Evolutionary conservation across 2,797 vertebrate species (phyloP).

Genomic region (Momotus momota): DNA sequence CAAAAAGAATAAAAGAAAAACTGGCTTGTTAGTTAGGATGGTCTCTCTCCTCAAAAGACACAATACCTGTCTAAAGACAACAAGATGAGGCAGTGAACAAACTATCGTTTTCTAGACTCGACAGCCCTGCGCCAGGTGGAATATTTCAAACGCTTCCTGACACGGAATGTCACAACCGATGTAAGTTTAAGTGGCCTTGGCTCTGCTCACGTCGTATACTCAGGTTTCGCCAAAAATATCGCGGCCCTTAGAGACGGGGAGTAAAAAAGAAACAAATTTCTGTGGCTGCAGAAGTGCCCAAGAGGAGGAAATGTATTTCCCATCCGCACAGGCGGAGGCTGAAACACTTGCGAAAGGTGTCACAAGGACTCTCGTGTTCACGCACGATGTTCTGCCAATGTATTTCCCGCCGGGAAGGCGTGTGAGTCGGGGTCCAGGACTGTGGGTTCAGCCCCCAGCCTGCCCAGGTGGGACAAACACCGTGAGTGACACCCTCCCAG

Average conservation of each 20-base stretch:
- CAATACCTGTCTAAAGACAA: slow-evolving; percentile 65
- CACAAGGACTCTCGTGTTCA: neutral
- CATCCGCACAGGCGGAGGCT: accelerated
- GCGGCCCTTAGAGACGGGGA: neutral
- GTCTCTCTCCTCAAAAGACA: slow-evolving; percentile 53
- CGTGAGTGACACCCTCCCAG: neutral
- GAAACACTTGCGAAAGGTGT: neutral
- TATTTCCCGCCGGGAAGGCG: neutral
- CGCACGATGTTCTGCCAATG: neutral
- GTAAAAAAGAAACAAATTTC: neutral
- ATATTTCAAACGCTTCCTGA: slow-evolving; percentile 67
- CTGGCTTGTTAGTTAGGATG: slow-evolving; percentile 64
- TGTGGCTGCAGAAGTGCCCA: neutral
- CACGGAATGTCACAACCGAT: slow-evolving; percentile 68
- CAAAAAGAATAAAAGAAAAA: slow-evolving; percentile 57
- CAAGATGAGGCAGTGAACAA: slow-evolving; percentile 69
- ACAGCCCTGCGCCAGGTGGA: slow-evolving; percentile 67
- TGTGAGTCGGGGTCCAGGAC: neutral
- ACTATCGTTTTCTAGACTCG: slow-evolving; percentile 68
- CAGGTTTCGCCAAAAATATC: slow-evolving; percentile 11
- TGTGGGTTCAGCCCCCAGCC: neutral
- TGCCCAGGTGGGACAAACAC: neutral
- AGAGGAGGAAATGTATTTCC: neutral
- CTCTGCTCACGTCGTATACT: neutral
- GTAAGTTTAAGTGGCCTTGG: slow-evolving; percentile 61